Evolutionary conservation across 2,797 vertebrate species (phyloP).

Genomic region (Smutsia temminckii): DNA sequence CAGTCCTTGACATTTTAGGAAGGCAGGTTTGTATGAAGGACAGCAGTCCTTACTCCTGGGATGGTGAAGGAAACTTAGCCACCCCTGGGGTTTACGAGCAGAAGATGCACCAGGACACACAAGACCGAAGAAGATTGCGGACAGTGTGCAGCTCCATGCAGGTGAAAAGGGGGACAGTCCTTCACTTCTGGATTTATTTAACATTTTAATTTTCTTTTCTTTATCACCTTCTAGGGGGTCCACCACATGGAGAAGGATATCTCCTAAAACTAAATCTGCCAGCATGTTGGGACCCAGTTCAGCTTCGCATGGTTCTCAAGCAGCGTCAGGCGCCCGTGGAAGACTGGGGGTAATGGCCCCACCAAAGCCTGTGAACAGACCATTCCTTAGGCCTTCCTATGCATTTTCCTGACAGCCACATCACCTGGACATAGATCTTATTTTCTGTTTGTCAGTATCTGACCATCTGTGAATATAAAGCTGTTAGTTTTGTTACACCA

Average conservation of each 20-base stretch:
- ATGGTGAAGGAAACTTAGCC: neutral
- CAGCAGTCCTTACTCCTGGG: neutral
- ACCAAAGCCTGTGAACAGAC: slow-evolving; percentile 80
- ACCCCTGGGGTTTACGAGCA: neutral
- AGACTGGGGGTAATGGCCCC: slow-evolving; percentile 85
- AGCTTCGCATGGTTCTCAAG: accelerated
- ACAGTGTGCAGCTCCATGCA: accelerated
- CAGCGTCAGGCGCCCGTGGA: neutral
- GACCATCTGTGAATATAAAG: slow-evolving; percentile 58
- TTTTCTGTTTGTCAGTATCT: slow-evolving; percentile 9
- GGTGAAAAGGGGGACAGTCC: neutral
- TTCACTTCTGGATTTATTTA: neutral
- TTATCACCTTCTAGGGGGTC: slow-evolving; percentile 66
- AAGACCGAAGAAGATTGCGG: neutral
- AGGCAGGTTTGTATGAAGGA: neutral
- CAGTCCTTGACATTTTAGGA: neutral
- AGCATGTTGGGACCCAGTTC: neutral
- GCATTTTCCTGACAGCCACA: slow-evolving; percentile 48
- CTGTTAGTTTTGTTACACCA: slow-evolving; percentile 17
- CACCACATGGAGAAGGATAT: slow-evolving; percentile 37
- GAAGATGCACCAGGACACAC: neutral
- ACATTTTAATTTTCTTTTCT: slow-evolving; percentile 27
- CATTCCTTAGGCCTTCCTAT: slow-evolving; percentile 82
- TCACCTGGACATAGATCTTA: neutral
- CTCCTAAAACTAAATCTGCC: neutral